Evolutionary conservation across 1,140 invertebrate species (phyloP).

Genomic region (Palaemon carinicauda): DNA sequence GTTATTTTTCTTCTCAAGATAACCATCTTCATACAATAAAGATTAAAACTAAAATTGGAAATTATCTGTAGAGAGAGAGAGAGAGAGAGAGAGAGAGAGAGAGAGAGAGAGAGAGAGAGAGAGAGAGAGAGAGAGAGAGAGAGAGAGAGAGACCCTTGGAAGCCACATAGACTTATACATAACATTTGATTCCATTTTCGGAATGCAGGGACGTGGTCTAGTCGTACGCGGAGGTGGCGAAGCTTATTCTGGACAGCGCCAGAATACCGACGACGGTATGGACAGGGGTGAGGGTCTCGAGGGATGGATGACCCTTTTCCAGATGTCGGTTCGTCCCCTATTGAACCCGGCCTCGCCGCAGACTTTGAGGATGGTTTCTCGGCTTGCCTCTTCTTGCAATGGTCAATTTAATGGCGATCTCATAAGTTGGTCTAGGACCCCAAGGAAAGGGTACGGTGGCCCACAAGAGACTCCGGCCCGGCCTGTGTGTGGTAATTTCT

Average conservation of each 20-base stretch:
- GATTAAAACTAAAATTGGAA: no score
- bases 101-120: neutral
- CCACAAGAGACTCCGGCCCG: neutral
- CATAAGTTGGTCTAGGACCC: neutral
- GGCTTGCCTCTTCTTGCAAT: neutral
- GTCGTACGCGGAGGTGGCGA: neutral
- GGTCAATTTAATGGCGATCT: neutral
- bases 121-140: neutral
- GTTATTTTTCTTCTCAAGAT: no score
- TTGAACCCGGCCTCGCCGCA: neutral
- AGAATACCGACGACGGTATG: conserved; percentile 16
- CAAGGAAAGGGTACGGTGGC: conserved; percentile 15
- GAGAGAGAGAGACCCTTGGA: neutral
- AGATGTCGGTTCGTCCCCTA: neutral
- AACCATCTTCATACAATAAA: no score
- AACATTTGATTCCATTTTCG: neutral
- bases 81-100: neutral
- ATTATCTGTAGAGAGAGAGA: neutral
- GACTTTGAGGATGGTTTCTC: neutral
- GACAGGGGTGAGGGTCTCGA: conserved; percentile 15
- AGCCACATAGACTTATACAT: neutral
- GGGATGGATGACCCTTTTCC: conserved; percentile 29
- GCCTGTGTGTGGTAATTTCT: neutral
- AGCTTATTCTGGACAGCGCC: conserved; percentile 8
- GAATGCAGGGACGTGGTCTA: neutral